Percentiles rank a stretch among this genome's conserved stretches.
Conservation (phyloP, 2,113 vertebrate genomes). For the Nannospalax galili region DNA sequence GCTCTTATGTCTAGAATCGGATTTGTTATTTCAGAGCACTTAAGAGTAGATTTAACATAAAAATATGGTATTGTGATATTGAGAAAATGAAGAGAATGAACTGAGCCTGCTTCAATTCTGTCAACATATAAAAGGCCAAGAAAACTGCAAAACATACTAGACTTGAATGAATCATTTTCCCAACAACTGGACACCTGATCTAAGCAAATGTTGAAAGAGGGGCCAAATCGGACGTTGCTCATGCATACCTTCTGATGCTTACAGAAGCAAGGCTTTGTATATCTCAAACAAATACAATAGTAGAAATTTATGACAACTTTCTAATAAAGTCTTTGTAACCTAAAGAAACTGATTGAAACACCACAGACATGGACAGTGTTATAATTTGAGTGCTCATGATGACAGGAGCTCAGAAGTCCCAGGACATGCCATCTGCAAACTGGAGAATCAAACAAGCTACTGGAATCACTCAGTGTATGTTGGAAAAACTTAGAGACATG, state of each 20-base stretch:
- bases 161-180: not conserved
- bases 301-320: not conserved
- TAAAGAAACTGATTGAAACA: not conserved
- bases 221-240: not conserved
- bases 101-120: not conserved
- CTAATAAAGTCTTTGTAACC: not conserved
- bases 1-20: not conserved
- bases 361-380: not conserved
- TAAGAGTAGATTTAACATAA: not conserved
- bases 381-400: not conserved
- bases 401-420: not conserved
- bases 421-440: not conserved
- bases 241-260: not conserved
- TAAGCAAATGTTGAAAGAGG: not conserved
- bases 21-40: not conserved
- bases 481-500: not conserved
- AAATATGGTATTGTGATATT: not conserved
- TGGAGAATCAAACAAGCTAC: not conserved
- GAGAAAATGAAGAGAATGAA: constrained; percentile 28
- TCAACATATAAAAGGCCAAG: not conserved
- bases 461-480: not conserved
- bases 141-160: not conserved
- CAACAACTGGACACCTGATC: not conserved
- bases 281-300: not conserved
- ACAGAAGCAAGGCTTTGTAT: not conserved